Percentiles rank a stretch among this genome's conserved stretches.
Conservation (phyloP, 2,797 vertebrate species). For the Enteromius trimaculatus region DNA sequence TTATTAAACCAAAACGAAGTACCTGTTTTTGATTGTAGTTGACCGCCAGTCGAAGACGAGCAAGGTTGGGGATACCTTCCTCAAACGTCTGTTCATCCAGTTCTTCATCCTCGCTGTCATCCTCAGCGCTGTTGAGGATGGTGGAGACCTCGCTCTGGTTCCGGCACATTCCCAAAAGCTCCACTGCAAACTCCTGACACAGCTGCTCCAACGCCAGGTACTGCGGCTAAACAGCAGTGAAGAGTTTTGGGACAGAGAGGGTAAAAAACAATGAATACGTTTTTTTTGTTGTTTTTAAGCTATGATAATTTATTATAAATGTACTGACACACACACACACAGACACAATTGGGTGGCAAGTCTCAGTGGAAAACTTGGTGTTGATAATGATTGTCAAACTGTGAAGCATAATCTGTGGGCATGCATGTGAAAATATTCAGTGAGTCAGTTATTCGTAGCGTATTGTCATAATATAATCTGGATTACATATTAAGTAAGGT, state of each 20-base stretch:
- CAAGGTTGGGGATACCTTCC: conserved; percentile 86
- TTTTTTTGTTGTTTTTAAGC: too few relatives aligned
- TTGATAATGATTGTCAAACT: background rate
- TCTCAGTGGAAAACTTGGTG: background rate
- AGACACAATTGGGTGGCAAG: too few relatives aligned
- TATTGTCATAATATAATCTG: background rate
- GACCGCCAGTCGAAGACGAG: conserved; percentile 83
- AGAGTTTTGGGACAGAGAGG: background rate
- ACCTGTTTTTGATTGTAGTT: conserved; percentile 90
- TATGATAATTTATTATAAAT: background rate
- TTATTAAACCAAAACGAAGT: background rate
- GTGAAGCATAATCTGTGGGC: background rate
- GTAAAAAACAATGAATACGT: too few relatives aligned
- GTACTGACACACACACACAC: background rate
- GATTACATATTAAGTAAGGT: background rate
- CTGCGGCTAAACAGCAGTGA: conserved; percentile 76
- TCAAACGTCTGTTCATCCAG: conserved; percentile 85
- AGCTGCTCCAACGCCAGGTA: conserved; percentile 84
- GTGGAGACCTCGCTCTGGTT: conserved; percentile 90
- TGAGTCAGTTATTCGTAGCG: background rate
- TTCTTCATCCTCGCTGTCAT: conserved; percentile 72
- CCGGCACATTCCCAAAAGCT: conserved; percentile 88
- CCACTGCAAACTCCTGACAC: conserved; percentile 88
- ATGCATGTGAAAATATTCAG: background rate
- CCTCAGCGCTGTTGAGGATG: conserved; percentile 81